Percentiles rank a stretch among this genome's conserved stretches.
Evolutionary conservation across 2,888 invertebrate genomes (phyloP).

Genomic region (Dryococelus australis): DNA sequence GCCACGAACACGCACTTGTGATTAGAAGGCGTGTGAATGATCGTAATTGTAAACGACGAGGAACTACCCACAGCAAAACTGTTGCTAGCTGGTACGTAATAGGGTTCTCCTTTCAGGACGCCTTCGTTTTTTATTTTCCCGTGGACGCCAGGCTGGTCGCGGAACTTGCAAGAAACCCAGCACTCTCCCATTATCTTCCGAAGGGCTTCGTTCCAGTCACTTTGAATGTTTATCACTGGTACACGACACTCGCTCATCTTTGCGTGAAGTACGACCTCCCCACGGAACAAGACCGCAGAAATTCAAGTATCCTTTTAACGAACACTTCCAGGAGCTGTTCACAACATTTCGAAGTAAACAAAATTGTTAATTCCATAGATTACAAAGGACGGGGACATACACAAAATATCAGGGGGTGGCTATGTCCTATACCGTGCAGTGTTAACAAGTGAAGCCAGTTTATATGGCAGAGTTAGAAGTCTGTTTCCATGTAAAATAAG

Average conservation of each 20-base stretch:
- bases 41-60: conserved; percentile 58
- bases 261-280: not conserved
- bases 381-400: no score
- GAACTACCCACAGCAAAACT: conserved; percentile 60
- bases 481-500: no score
- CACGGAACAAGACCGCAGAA: no score
- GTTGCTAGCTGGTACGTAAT: conserved; percentile 50
- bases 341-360: no score
- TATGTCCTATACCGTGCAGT: no score
- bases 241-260: not conserved
- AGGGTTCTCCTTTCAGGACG: conserved; percentile 38
- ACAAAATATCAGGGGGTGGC: no score
- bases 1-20: conserved; percentile 63
- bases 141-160: conserved; percentile 49
- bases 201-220: conserved; percentile 63
- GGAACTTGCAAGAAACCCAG: conserved; percentile 63
- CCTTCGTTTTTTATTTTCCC: conserved; percentile 49
- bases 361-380: no score
- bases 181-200: conserved; percentile 59
- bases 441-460: no score
- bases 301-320: no score
- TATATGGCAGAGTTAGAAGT: no score
- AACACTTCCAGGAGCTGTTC: no score
- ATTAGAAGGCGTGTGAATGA: conserved; percentile 60
- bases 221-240: conserved; percentile 62